Evolutionary conservation across 2,888 invertebrate species (phyloP), one percentile per base, ranked within the genome.

Genomic region (Clivina fossor): DNA sequence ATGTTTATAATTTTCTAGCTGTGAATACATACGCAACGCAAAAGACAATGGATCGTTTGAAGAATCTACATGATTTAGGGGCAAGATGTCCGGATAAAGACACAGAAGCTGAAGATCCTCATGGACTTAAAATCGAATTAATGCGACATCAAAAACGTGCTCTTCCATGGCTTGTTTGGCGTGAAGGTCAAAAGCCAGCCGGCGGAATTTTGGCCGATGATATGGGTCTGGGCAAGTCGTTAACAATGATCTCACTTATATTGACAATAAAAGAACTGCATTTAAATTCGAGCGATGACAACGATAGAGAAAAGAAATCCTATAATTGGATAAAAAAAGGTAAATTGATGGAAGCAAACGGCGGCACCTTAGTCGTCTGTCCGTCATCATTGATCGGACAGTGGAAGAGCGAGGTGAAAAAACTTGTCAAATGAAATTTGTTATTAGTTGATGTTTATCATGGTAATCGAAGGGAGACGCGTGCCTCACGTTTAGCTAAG

Each of bases 371-470:
- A n/a, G 86, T 98, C 0, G 83, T 98, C 1, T 93, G 94, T 66
- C 96, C 96, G 0, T 93, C 96, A 2, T 92, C 92, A 35, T 80
- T 98, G 40, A 76, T 97, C 53, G 83, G 85, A 62, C 97, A 98
- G 71, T 98, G 97, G 97, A 83, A 87, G 57, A 77, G 73, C 9
- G 95, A 96, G 73, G 83, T 94, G 5, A 69, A 75, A 7, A 78
- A 77, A 22, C 85, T 88, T 66, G 79, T 86, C 43, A 70, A 73
- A 32, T 68, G 81, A 4, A 82, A 85, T 58, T 67, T 80, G 1
- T 73, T 94, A 1, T 76, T 79, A 1, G 82, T 87, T 2, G 75
- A 80, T 48, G 69, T 90, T 26, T 90, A 91, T 76, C 96, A 98
- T 74, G 96, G 97, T 0, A 76, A 81, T 0, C 83, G 84, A 63